A percentile compares a stretch with the other conserved stretches of the same genome.
Conservation (phyloP, 2,113 vertebrate genomes). For the Forbesichthys papilliferus region DNA sequence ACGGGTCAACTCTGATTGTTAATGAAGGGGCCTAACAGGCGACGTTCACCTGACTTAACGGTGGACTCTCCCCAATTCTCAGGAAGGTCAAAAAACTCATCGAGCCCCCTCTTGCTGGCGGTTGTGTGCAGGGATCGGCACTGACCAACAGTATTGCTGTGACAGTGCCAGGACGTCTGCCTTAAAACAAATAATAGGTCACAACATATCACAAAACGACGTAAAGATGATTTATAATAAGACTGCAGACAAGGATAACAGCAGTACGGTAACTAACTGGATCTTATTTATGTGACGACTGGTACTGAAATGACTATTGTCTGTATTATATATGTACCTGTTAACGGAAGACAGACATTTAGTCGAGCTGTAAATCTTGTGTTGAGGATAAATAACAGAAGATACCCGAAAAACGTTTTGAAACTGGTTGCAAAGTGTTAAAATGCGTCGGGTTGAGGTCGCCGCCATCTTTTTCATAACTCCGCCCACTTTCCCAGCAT, state of each 20-base stretch:
- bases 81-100: constrained; percentile 93
- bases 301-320: no score
- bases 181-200: constrained; percentile 31
- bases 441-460: constrained; percentile 67
- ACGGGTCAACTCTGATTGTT: background rate
- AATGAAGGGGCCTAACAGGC: background rate
- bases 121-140: constrained; percentile 80
- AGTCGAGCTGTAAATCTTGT: background rate
- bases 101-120: constrained; percentile 77
- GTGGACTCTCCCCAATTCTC: constrained; percentile 88
- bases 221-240: background rate
- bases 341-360: constrained; percentile 16
- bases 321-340: constrained; percentile 53
- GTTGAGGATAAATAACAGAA: constrained; percentile 33
- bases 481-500: background rate
- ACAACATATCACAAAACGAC: background rate
- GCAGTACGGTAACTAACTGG: no score
- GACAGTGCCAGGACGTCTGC: constrained; percentile 22
- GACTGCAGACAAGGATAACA: background rate
- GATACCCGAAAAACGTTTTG: constrained; percentile 66
- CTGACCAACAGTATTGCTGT: constrained; percentile 32
- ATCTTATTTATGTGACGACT: no score
- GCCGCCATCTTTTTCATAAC: constrained; percentile 70
- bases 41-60: constrained; percentile 87
- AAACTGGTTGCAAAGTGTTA: constrained; percentile 75